Evolutionary conservation across 1,140 invertebrate genomes (phyloP).

Genomic region (Dendrolimus punctatus): DNA sequence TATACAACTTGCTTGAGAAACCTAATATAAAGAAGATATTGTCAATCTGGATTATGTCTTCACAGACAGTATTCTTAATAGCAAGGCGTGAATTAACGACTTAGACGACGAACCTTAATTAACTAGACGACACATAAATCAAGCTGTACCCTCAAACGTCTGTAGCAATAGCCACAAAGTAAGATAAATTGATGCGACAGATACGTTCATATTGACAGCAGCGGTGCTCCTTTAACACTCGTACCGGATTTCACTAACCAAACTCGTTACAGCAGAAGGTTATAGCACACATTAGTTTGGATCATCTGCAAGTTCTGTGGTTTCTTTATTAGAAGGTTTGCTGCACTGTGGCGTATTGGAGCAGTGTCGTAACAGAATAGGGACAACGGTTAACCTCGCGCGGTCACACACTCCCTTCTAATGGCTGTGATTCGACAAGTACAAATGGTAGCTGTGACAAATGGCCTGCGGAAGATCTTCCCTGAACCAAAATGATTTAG

Average conservation of each 20-base stretch:
- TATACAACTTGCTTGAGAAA: too few relatives aligned
- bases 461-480: constrained; percentile 59
- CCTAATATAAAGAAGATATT: too few relatives aligned
- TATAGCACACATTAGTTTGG: constrained; percentile 2
- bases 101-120: constrained; percentile 47
- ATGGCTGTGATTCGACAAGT: constrained; percentile 70
- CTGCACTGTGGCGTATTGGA: constrained; percentile 32
- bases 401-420: constrained; percentile 66
- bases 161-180: constrained; percentile 59
- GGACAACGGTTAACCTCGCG: constrained; percentile 46
- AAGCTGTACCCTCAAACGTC: constrained; percentile 38
- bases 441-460: constrained; percentile 68
- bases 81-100: constrained; percentile 36
- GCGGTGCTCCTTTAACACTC: constrained; percentile 31
- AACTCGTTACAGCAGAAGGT: constrained; percentile 16
- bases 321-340: constrained; percentile 8
- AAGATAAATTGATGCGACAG: constrained; percentile 64
- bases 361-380: constrained; percentile 26
- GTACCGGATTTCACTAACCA: constrained; percentile 23
- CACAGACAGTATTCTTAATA: too few relatives aligned
- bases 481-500: constrained; percentile 46
- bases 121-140: constrained; percentile 60
- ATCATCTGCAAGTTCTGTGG: constrained; percentile 9
- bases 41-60: too few relatives aligned
- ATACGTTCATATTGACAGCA: constrained; percentile 54